Evolutionary conservation across 2,888 invertebrate species (phyloP), one percentile per base, ranked within the genome.

Genomic region (Cheilosia vulpina): DNA sequence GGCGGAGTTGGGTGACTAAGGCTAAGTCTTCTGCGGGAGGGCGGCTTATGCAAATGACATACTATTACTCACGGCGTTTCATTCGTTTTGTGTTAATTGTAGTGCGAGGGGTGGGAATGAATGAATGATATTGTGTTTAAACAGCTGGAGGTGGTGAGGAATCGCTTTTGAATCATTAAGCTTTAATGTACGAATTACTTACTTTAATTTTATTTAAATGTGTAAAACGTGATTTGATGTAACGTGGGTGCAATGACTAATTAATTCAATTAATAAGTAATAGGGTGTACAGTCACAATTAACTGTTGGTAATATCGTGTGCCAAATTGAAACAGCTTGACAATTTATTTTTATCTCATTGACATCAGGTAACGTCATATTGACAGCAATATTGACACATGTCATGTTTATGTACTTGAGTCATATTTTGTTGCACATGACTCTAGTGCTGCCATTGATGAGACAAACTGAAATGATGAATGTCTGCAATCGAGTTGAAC

Each of bases 111-210:
- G 43, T 41, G 13, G 3, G 38, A 4, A 6, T 27, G 27, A 0
- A 27, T 27, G 31, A 31, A 38, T 38, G 13, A 38, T 55, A 53
- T 21, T 62, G 21, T 43, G 19, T 45, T 55, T 55, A 41, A 15
- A 1, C 45, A 52, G 21, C 2, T 66, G 75, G 38, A 75, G 78
- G 78, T 72, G 83, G 24, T 83, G 60, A 82, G 55, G 62, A 72
- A 78, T 78, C 19, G 50, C 2, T 57, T 58, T 72, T 45, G 77
- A 58, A 71, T 77, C 58, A 63, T 47, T 79, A 43, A 65, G 31
- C 6, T 55, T 55, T 4, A 41, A 24, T 68, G 3, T 41, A 41
- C 45, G 52, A 53, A 52, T 62, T 9, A 7, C 34, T 53, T 65
- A 62, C 41, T 62, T 75, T 53, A 60, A 80, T 62, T 41, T 21